Evolutionary conservation across 2,888 invertebrate species (phyloP), one percentile per base, ranked within the genome.

Genomic region (Mesoligia furuncula): DNA sequence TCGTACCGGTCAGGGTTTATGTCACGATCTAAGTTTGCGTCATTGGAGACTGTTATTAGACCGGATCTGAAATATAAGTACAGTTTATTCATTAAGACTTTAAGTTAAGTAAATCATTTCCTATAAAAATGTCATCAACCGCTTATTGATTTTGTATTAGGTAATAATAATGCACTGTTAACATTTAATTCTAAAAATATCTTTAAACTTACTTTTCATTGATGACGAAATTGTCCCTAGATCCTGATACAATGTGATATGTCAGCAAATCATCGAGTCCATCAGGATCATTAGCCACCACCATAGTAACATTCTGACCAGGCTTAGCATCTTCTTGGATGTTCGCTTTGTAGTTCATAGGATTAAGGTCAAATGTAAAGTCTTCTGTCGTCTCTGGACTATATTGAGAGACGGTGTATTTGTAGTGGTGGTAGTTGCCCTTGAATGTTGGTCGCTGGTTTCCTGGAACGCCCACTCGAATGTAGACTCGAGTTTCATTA

Each of bases 381-480:
- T 96, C 95, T 83, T 95, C 94, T 62, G 92, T 93, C 11, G 92
- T 92, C 62, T 95, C 94, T 36, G 93, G 90, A 61, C 89, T 93
- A 54, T 92, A 90, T 83, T 95, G 93, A 11, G 93, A 93, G 15
- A 94, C 88, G 1, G 94, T 94, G 51, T 96, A 96, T 39, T 97
- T 96, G 78, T 97, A 96, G 82, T 97, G 97, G 73, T 98, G 98
- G 86, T 97, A 98, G 88, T 98, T 98, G 1, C 98, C 98, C 87
- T 98, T 97, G 89, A 98, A 98, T n/a, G 98, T 97, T 0, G 98
- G 98, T n/a, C 98, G 96, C 88, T 98, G 98, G 89, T 98, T 98
- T 1, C 98, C 98, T 0, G 98, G 98, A 7, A 98, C 98, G 0
- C 98, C 98, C 0, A 98, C 98, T n/a, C 98, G 97, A 27, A 98